Conservation (phyloP, 2,113 vertebrate species). For the Aspidoscelis tigris region DNA sequence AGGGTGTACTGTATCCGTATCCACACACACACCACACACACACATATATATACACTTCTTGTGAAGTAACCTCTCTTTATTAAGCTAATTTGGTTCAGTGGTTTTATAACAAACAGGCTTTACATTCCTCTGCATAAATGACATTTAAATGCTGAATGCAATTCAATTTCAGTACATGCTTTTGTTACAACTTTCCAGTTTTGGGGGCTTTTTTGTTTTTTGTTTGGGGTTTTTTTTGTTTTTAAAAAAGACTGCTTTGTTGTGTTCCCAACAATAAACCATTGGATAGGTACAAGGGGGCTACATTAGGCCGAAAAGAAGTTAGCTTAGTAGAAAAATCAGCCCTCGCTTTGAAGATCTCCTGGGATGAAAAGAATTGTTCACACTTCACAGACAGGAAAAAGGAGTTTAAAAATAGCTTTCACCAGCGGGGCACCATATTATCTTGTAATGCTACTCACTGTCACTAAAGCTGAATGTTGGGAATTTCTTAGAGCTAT, state of each 20-base stretch:
- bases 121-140: conserved; percentile 61
- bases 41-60: no score
- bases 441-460: conserved; percentile 66
- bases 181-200: conserved; percentile 61
- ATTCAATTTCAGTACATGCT: conserved; percentile 70
- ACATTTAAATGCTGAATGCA: conserved; percentile 61
- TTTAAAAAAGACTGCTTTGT: conserved; percentile 66
- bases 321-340: conserved; percentile 69
- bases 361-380: conserved; percentile 67
- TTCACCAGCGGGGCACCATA: conserved; percentile 74
- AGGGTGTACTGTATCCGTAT: conserved; percentile 72
- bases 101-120: conserved; percentile 67
- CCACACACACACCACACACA: no score
- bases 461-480: conserved; percentile 63
- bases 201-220: conserved; percentile 12
- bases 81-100: conserved; percentile 68
- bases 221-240: no score
- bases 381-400: conserved; percentile 69
- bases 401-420: conserved; percentile 74
- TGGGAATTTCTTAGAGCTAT: conserved; percentile 70
- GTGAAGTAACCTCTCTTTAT: conserved; percentile 19
- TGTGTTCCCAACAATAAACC: conserved; percentile 80
- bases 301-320: conserved; percentile 63
- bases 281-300: conserved; percentile 68
- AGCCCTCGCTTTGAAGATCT: conserved; percentile 67